These are phyloP conservation scores for Heterodera filipjevi DNA, from an alignment of 2,888 invertebrate genomes.

Conservation along the genomic window DNA sequence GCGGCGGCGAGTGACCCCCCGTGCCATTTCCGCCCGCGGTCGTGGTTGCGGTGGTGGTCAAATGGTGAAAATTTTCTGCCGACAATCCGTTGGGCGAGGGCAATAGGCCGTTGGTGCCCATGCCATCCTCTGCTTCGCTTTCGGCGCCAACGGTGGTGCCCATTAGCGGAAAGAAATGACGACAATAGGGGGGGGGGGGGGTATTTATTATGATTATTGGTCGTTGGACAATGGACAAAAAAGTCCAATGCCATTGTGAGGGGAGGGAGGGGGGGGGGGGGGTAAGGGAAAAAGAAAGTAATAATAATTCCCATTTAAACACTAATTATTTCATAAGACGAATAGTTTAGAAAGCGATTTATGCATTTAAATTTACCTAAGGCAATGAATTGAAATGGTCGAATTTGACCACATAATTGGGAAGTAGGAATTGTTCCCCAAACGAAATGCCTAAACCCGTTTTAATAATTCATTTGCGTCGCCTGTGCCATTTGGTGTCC, in stretches of 20 bases:
- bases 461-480: neutral
- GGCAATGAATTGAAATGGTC: too few species aligned
- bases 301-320: too few species aligned
- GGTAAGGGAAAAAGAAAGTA: too few species aligned
- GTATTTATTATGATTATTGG: neutral
- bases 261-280: too few species aligned
- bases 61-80: neutral
- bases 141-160: neutral
- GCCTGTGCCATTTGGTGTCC: neutral
- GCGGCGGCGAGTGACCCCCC: constrained; percentile 6
- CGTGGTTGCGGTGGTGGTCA: neutral
- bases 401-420: too few species aligned
- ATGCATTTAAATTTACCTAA: too few species aligned
- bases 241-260: neutral
- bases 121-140: too few species aligned
- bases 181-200: neutral
- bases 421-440: too few species aligned
- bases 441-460: too few species aligned
- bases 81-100: neutral
- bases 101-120: neutral
- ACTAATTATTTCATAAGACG: too few species aligned
- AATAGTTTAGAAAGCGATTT: too few species aligned
- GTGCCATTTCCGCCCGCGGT: neutral
- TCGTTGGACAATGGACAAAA: neutral
- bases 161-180: neutral